A percentile compares a stretch with the other conserved stretches of the same genome.
These are phyloP conservation scores for Scalopus aquaticus DNA, from an alignment of 2,113 vertebrate genomes.

Conservation along the genomic window DNA sequence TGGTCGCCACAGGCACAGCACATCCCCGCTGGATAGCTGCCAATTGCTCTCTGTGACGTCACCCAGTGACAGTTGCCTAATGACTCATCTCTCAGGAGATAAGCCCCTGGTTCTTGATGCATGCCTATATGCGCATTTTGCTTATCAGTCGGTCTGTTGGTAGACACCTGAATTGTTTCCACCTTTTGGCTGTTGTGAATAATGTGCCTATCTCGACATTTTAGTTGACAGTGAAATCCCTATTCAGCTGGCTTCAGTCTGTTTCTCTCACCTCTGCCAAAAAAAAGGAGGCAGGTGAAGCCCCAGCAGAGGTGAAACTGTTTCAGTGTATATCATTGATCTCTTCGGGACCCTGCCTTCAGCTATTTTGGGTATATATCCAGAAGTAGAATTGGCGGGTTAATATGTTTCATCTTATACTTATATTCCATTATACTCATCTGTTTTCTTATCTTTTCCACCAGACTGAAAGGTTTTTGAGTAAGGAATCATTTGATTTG, in stretches of 20 bases:
- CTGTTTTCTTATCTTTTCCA: not conserved
- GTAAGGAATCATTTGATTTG: not conserved
- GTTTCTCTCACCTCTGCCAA: too few relatives aligned
- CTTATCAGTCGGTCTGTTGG: not conserved
- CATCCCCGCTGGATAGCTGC: not conserved
- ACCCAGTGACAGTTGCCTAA: not conserved
- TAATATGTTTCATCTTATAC: not conserved
- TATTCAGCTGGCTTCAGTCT: too few relatives aligned
- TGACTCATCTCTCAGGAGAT: not conserved
- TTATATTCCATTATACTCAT: not conserved
- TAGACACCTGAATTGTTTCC: not conserved
- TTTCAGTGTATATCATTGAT: not conserved
- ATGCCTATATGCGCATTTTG: not conserved
- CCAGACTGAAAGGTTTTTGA: slow-evolving; percentile 7
- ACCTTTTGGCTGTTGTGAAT: not conserved
- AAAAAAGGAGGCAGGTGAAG: too few relatives aligned
- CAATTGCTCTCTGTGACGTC: not conserved
- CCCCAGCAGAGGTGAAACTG: too few relatives aligned
- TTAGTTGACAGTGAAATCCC: too few relatives aligned
- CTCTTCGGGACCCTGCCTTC: not conserved
- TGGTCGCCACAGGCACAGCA: too few relatives aligned
- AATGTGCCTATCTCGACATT: not conserved
- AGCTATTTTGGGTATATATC: not conserved
- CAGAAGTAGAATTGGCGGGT: not conserved
- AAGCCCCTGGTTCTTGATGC: not conserved